phyloP scores from a whole-genome alignment of 2,888 invertebrate species.

The Limnephilus rhombicus region DNA sequence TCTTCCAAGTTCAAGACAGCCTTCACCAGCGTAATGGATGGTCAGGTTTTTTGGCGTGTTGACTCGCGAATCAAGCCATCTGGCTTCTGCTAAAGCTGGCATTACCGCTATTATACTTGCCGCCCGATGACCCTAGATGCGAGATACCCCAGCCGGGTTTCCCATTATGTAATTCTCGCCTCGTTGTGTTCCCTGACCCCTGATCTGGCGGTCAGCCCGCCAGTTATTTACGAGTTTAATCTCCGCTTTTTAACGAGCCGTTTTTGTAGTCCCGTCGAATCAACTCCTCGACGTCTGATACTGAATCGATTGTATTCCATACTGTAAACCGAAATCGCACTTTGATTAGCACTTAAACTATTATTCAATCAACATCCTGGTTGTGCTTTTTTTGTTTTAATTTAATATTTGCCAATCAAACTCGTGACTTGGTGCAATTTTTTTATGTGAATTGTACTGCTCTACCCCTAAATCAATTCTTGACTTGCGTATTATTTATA shows the following conservation, averaged over 20 bases:
- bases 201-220: constrained; percentile 2
- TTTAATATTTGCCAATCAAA: neutral
- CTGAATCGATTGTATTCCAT: neutral
- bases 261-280: neutral
- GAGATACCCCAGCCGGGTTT: neutral
- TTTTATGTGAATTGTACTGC: neutral
- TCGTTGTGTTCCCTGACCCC: constrained; percentile 30
- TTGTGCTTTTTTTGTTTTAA: neutral
- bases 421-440: neutral
- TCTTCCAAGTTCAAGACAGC: neutral
- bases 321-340: neutral
- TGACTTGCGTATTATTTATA: neutral
- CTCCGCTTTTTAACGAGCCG: constrained; percentile 5
- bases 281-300: neutral
- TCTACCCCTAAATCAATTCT: neutral
- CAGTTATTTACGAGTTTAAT: constrained; percentile 14
- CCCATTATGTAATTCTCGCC: constrained; percentile 33
- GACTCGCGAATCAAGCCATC: neutral
- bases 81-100: neutral
- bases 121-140: constrained; percentile 3
- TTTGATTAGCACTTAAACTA: constrained; percentile 1
- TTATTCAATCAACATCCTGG: neutral
- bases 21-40: neutral
- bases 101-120: constrained; percentile 9
- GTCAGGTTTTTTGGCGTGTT: neutral